Base-by-base conservation (phyloP, 2,113 vertebrate species). In the Cochlearius cochlearius region DNA sequence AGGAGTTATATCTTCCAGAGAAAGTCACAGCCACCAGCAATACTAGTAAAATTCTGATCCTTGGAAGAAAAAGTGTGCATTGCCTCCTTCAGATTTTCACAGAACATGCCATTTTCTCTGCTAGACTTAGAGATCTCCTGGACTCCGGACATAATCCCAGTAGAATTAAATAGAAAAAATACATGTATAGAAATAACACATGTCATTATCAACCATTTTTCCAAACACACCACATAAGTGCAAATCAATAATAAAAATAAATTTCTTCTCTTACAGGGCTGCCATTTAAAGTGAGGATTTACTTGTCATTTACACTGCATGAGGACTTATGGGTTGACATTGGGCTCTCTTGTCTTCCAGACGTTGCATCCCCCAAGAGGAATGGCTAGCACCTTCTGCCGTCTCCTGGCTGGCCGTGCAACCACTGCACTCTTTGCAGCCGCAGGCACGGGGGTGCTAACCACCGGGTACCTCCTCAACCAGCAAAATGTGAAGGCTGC, bases 311-410 rank as follows among this genome's bases (percentile, higher is more conserved):
- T 4, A 4, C 14, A 45, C 27, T 64, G 45, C 12, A 4, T 52
- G 55, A 50, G 34, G 45, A 49, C 25, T 75, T 56, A 32, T 3
- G 8, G 9, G 27, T 45, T 47, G 50, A 91, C 68, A 15, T 4
- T 38, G 29, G 30, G 12, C 15, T 81, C 34, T 79, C 84, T 72
- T 96, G 55, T 50, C 58, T 94, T 95, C 16, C 83, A 98, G 97
- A 92, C 62, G 82, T 50, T 30, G 7, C 38, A 63, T 69, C 77
- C 60, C 81, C 68, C 10, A 41, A 10, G 75, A 95, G 98, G 67
- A 79, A 99, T 99, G 99, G 98, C 99, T 64, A 98, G 97, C 96
- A 97, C 98, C 58, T 99, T 99, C 98, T 98, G 98, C 45, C 98
- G 98, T 81, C 78, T 99, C 96, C 96, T 99, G 68, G 98, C 98